Conservation (phyloP, 2,113 vertebrate species). For the Cromileptes altivelis region DNA sequence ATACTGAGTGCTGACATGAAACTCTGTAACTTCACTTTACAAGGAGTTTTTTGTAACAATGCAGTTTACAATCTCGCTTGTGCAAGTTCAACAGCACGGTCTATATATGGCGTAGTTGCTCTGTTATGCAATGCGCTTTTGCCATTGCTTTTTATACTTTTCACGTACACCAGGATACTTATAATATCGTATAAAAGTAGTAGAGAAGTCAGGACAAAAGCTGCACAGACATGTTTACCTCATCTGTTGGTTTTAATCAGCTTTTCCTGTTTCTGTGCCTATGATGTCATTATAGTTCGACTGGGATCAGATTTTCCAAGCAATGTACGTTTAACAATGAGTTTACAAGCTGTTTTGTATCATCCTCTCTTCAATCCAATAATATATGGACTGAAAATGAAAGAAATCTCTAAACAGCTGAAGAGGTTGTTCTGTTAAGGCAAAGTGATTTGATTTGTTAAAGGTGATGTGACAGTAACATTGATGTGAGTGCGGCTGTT, state of each 20-base stretch:
- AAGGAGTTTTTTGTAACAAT: not conserved
- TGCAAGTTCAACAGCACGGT: rapidly evolving
- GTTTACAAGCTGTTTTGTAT: constrained; percentile 23
- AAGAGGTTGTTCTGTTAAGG: not conserved
- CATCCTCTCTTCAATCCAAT: constrained; percentile 44
- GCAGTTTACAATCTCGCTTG: constrained; percentile 11
- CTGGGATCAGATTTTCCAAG: not conserved
- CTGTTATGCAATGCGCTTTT: not conserved
- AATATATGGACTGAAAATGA: constrained; percentile 40
- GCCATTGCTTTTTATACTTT: not conserved
- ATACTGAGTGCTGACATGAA: not conserved
- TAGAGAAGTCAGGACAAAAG: too few species aligned
- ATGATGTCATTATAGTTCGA: constrained; percentile 14
- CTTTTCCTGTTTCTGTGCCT: not conserved
- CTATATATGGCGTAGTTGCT: not conserved
- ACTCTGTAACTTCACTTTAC: too few species aligned
- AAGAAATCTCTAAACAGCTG: constrained; percentile 12
- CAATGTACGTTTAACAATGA: constrained; percentile 39
- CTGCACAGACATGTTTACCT: too few species aligned
- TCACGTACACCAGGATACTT: too few species aligned
- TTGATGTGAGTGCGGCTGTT: too few species aligned
- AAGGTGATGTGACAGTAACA: too few species aligned
- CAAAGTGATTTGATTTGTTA: not conserved
- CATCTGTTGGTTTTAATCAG: too few species aligned
- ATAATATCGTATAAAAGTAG: too few species aligned